Base-by-base conservation (phyloP, 2,888 invertebrate genomes). In the Amphipyra tragopoginis region DNA sequence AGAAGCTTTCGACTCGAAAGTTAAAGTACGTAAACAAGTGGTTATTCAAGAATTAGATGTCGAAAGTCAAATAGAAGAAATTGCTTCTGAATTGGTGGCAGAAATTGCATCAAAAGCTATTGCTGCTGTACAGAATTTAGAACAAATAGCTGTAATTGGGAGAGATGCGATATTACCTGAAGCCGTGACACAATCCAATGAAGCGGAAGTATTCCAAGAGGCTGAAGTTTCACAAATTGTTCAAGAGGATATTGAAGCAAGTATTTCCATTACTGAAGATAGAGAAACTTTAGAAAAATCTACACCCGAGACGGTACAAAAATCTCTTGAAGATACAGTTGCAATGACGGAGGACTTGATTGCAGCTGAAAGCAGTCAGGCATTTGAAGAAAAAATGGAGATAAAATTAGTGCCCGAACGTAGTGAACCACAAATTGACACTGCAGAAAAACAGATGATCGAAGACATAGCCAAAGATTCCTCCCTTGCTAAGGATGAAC, bases 91-190 rank as follows among this genome's bases (percentile, higher is more conserved):
- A 21, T 51, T 71, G 40, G 54, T 72, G 8, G 43, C 68, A 15
- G 68, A 66, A 59, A 70, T 77, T 48, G 39, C 69, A 29, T 14
- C 55, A 5, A 58, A 65, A 58, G 70, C 70, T 11, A 48, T 74
- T 15, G 48, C 67, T 40, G 34, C 54, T 6, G 40, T 77, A 1
- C 57, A 72, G 9, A 62, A 55, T 49, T 51, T 68, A 13, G 42
- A 53, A 3, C 55, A 56, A 2, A 14, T 39, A 10, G 49, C 26
- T 29, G 21, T 21, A 13, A 29, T 39, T 5, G n/a, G 43, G 0
- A 11, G 6, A 50, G 26, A 56, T 29, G 7, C 13, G 6, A 10
- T 33, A 29, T 33, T 38, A 0, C 21, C 43, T 33, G 43, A 58
- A 5, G 33, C 10, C 0, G 15, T 15, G 5, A 13, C 6, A 34